Evolutionary conservation across 2,113 vertebrate genomes (phyloP), one percentile per base, ranked within the genome.

Genomic region (Gobius niger): DNA sequence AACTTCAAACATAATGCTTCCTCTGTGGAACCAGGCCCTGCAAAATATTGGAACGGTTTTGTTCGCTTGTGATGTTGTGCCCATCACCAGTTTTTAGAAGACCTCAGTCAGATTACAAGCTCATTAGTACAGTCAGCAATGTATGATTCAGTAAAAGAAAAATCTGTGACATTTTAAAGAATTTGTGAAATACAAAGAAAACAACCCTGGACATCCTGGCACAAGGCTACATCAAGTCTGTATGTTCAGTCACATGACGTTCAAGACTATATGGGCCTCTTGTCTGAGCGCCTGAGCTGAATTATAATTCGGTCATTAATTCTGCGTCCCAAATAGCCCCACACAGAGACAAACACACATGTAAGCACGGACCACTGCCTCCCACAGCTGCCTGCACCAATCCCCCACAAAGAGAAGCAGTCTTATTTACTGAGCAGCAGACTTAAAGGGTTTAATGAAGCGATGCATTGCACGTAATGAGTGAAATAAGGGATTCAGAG

Each of bases 261-360:
- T 65, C 16, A 70, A 63, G 71, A 51, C 70, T 60, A 34, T 60
- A 34, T 66, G 63, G 53, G 51, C 75, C 63, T 78, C 65, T 65
- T 16, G 52, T 54, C 10, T 67, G 82, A 64, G 69, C 69, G 57
- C 83, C 80, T 92, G 91, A 87, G 72, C 70, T 70, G 89, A 87
- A 92, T 91, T 70, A 63, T 74, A 90, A 90, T 90, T 79, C 72
- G 73, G 57, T 81, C 86, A 85, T 92, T 90, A 89, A 73, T 82
- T 64, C 70, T 50, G 67, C 62, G 75, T 76, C 68, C 62, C 57
- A 78, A 82, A 86, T 83, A 75, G 81, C 63, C 47, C 69, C 49
- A 77, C 59, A 62, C 5, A 40, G 52, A 65, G 40, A 76, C 56
- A 53, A n/a, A 77, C 6, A 65, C 67, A 57, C 47, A 63, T 49